Conservation (phyloP, 37 sponge, comb jelly and placozoan genomes). For the Mnemiopsis leidyi region DNA sequence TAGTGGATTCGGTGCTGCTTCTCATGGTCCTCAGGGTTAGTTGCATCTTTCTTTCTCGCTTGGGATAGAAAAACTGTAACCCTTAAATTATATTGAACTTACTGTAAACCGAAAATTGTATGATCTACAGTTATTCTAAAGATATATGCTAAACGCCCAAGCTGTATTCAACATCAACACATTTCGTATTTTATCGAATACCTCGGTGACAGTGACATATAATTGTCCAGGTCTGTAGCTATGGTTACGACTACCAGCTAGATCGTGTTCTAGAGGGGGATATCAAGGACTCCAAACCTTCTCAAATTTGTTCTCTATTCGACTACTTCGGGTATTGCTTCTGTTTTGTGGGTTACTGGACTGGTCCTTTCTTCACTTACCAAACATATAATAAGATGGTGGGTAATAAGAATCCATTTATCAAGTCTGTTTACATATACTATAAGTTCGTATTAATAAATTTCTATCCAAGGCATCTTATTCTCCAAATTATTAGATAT, state of each 20-base stretch:
- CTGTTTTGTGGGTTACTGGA: constrained; percentile 64
- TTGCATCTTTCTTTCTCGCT: no score
- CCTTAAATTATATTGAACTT: no score
- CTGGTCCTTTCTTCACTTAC: constrained; percentile 58
- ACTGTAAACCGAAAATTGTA: no score
- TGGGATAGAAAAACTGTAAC: no score
- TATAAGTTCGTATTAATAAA: no score
- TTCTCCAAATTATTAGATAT: neutral
- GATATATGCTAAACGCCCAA: no score
- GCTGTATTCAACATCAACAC: no score
- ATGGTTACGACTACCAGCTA: constrained; percentile 52
- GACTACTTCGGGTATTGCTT: constrained; percentile 53
- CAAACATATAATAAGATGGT: constrained; percentile 41
- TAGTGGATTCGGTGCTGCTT: constrained; percentile 4
- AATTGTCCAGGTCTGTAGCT: constrained; percentile 34
- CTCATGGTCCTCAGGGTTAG: constrained; percentile 65
- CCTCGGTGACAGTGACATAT: no score
- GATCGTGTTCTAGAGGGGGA: constrained; percentile 22
- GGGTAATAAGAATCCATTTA: no score
- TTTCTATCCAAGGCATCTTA: neutral
- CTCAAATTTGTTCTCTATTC: neutral
- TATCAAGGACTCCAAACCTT: neutral
- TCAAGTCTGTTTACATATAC: no score
- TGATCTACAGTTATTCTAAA: no score
- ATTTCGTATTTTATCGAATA: no score